These are phyloP conservation scores for Novumbra hubbsi DNA, from an alignment of 2,797 vertebrate species.

Conservation along the genomic window DNA sequence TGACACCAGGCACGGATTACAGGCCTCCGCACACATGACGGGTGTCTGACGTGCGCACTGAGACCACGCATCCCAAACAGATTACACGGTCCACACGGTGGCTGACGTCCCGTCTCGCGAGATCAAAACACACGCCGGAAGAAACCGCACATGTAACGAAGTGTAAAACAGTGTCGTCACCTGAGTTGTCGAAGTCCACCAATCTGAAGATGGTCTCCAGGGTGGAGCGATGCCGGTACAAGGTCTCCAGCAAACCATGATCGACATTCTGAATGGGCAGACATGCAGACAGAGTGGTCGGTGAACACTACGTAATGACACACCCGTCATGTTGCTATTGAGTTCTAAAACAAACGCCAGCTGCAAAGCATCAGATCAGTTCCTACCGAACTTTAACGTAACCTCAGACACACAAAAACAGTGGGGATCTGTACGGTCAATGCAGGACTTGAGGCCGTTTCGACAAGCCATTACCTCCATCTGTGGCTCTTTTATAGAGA, in stretches of 20 bases:
- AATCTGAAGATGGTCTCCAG: conserved; percentile 95
- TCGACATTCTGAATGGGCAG: conserved; percentile 72
- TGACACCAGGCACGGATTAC: neutral
- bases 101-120: neutral
- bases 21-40: neutral
- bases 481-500: conserved; percentile 78
- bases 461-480: conserved; percentile 70
- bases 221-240: conserved; percentile 90
- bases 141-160: neutral
- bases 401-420: too few relatives aligned
- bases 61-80: neutral
- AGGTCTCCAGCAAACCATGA: conserved; percentile 84
- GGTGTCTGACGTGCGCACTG: neutral
- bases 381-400: too few relatives aligned
- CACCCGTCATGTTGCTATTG: too few relatives aligned
- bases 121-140: neutral
- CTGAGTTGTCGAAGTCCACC: conserved; percentile 92
- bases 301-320: neutral
- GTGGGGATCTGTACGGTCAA: too few relatives aligned
- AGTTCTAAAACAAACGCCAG: too few relatives aligned
- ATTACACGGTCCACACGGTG: neutral
- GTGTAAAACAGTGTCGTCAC: conserved; percentile 61
- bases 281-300: conserved; percentile 9
- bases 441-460: too few relatives aligned
- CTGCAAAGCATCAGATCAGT: too few relatives aligned